Base-by-base conservation (phyloP, 2,113 vertebrate genomes). In the Coregonus clupeaformis region DNA sequence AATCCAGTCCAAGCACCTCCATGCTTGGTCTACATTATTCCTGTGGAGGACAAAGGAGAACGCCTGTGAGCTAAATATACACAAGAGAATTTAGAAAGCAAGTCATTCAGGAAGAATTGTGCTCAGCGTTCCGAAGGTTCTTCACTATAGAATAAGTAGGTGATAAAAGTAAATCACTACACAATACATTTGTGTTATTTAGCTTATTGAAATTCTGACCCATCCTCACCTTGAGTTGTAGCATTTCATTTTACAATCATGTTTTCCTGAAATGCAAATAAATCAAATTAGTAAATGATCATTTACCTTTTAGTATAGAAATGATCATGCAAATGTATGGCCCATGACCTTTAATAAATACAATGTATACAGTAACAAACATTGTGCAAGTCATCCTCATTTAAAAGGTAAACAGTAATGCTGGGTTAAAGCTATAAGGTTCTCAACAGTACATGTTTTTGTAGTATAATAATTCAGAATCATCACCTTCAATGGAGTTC, bases 131-230 rank as follows among this genome's bases (percentile, higher is more conserved):
- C 24, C 57, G 4, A 73, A 0, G 1, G 20, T 49, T 74, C 76
- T 72, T 59, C 76, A 79, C 71, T 68, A 55, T 5, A 70, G 12
- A 76, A 6, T 92, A 82, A 79, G 91, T 70, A 92, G 83, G 83
- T 90, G 84, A 84, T 86, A 91, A 88, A 81, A 57, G 65, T 62
- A 66, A 0, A 89, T 84, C 83, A 81, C 64, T 18, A 79, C 84
- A 80, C 20, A 14, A 0, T 2, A 12, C 0, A 5, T 4, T 3
- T 11, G 2, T 27, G 27, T 1, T 20, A 59, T n/a, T 59, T 20
- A 59, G 57, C 57, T 1, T 1, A 59, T 59, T 1, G 1, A 22
- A 20, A 9, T 29, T 29, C 29, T 29, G 3, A 29, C 6, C 57
- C 14, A 20, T 20, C 14, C 57, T 59, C 12, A 59, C 57, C 57